Evolutionary conservation across 2,888 invertebrate species (phyloP), one percentile per base, ranked within the genome.

Genomic region (Pocota personata): DNA sequence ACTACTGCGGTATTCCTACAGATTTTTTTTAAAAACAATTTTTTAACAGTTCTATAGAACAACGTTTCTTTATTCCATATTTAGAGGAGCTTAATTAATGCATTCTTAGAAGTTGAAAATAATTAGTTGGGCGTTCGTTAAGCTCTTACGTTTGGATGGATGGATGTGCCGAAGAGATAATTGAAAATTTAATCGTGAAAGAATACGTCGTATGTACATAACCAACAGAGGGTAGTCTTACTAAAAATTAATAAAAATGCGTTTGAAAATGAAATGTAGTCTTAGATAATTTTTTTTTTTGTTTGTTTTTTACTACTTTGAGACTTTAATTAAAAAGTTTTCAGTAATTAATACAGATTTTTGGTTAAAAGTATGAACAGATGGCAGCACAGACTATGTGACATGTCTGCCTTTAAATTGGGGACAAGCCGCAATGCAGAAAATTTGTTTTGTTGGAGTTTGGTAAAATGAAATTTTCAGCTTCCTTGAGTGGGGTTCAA

Each of bases 31-130:
- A n/a, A n/a, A n/a, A n/a, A n/a, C 19, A 10, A 35, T 16, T 3
- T n/a, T 57, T 58, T 60, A n/a, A 58, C 37, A 60, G 40, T 24
- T 57, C 69, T 12, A 71, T 19, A 3, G 48, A 48, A 48, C 46
- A 35, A 16, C 27, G 16, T 62, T 8, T 19, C 35, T 21, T 10
- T 12, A 3, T 4, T 5, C 19, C 37, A n/a, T 16, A 32, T 12
- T 10, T 30, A 24, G 46, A 30, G 48, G n/a, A 27, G 60, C 50
- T 72, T 60, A 72, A 72, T 72, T 72, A 72, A 37, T 72, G n/a
- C 37, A 50, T 37, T 58, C 24, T 24, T n/a, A 50, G 72, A 58
- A 71, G 46, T 46, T 40, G 57, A n/a, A 60, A 60, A 37, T 60
- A 58, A 72, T 72, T 60, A 72, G 72, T 21, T 48, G 7, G 27